These are phyloP conservation scores for Colletes collaris DNA, from an alignment of 2,888 invertebrate genomes.

Conservation along the genomic window DNA sequence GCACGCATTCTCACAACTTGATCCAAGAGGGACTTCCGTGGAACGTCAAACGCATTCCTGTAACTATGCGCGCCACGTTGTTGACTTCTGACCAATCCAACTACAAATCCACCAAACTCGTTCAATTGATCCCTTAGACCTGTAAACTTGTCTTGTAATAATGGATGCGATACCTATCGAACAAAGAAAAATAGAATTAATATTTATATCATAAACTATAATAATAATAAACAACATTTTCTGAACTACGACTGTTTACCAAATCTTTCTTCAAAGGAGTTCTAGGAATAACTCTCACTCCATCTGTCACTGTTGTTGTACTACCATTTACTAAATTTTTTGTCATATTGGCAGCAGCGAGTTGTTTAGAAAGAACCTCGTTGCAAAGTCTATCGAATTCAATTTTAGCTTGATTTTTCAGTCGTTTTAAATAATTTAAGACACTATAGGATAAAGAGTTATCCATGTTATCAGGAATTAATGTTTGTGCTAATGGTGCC, in stretches of 20 bases:
- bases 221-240: background rate
- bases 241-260: slow-evolving; percentile 80
- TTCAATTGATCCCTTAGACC: slow-evolving; percentile 93
- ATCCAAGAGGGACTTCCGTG: slow-evolving; percentile 93
- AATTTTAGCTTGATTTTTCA: slow-evolving; percentile 96
- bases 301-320: slow-evolving; percentile 87
- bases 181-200: background rate
- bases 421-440: slow-evolving; percentile 95
- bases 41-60: slow-evolving; percentile 98
- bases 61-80: slow-evolving; percentile 87
- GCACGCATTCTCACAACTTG: slow-evolving; percentile 97
- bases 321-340: slow-evolving; percentile 78
- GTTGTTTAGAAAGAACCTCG: slow-evolving; percentile 89
- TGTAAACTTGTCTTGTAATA: slow-evolving; percentile 92
- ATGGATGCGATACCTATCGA: slow-evolving; percentile 87
- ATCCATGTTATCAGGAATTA: slow-evolving; percentile 96
- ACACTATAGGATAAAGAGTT: slow-evolving; percentile 96
- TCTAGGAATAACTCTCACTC: slow-evolving; percentile 89
- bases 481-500: slow-evolving; percentile 90
- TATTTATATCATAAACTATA: background rate
- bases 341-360: slow-evolving; percentile 76
- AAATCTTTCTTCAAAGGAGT: slow-evolving; percentile 91
- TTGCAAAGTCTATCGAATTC: slow-evolving; percentile 95
- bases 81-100: slow-evolving; percentile 87
- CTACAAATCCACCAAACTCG: slow-evolving; percentile 93